phyloP scores from a whole-genome alignment of 2,888 invertebrate species.

The Fragum sueziense region DNA sequence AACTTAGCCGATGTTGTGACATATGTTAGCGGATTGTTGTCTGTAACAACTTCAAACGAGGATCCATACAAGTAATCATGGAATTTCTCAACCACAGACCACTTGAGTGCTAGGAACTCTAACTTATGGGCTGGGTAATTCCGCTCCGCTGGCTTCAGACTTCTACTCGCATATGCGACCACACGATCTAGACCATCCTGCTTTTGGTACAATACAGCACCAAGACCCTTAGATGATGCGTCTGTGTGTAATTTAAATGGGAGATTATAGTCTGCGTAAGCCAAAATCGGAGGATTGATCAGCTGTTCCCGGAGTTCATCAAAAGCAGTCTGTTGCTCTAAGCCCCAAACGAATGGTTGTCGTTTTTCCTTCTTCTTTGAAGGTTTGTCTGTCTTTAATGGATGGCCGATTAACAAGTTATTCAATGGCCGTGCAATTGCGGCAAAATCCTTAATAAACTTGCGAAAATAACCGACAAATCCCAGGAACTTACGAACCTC shows the following conservation, averaged over 20 bases:
- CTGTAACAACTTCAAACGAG: neutral
- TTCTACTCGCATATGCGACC: neutral
- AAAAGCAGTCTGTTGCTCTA: constrained; percentile 34
- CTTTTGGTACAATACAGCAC: constrained; percentile 47
- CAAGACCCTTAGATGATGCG: constrained; percentile 35
- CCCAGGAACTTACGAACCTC: constrained; percentile 17
- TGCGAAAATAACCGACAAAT: constrained; percentile 22
- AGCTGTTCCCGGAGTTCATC: constrained; percentile 16
- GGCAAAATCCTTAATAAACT: constrained; percentile 5
- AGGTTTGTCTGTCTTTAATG: constrained; percentile 9
- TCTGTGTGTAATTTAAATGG: constrained; percentile 52
- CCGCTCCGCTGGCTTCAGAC: neutral
- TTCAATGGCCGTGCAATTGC: neutral
- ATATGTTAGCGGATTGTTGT: neutral
- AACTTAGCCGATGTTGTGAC: neutral
- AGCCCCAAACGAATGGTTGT: constrained; percentile 23
- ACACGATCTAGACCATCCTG: constrained; percentile 12
- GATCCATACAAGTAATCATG: neutral
- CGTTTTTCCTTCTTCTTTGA: neutral
- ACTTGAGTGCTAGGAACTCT: neutral
- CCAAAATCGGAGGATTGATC: constrained; percentile 34
- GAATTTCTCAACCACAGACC: neutral
- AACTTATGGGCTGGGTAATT: neutral
- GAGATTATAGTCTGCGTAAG: constrained; percentile 32
- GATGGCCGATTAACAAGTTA: neutral